Percentiles rank a stretch among this genome's conserved stretches.
phyloP scores from a whole-genome alignment of 1,140 invertebrate genomes.

The Drosophila repleta region DNA sequence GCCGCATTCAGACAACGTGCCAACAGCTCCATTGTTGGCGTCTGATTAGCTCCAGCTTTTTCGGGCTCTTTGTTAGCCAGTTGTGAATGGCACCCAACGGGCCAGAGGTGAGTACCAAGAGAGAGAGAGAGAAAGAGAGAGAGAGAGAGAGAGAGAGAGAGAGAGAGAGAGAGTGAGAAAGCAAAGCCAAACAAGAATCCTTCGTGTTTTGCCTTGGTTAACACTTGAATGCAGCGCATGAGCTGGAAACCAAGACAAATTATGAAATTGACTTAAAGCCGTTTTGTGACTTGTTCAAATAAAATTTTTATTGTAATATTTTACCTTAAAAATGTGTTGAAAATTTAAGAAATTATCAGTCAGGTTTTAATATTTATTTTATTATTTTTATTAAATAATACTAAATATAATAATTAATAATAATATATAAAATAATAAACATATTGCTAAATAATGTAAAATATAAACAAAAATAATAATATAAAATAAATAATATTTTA shows the following conservation, averaged over 20 bases:
- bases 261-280: constrained; percentile 38
- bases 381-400: too few species aligned
- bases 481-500: too few species aligned
- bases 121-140: background rate
- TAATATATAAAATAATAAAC: too few species aligned
- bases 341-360: too few species aligned
- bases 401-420: too few species aligned
- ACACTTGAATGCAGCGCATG: constrained; percentile 14
- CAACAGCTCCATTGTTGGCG: constrained; percentile 55
- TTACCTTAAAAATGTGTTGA: too few species aligned
- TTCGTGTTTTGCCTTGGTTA: constrained; percentile 18
- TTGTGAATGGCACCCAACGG: background rate
- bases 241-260: constrained; percentile 14
- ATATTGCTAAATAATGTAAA: too few species aligned
- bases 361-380: too few species aligned
- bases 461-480: too few species aligned
- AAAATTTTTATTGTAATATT: too few species aligned
- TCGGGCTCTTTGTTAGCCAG: constrained; percentile 7
- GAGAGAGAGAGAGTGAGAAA: background rate
- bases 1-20: constrained; percentile 51
- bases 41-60: constrained; percentile 23
- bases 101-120: background rate
- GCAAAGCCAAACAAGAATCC: constrained; percentile 8
- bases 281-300: constrained; percentile 6
- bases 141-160: background rate